Evolutionary conservation across 2,113 vertebrate genomes (phyloP), one percentile per base, ranked within the genome.

Genomic region (Antennarius striatus): DNA sequence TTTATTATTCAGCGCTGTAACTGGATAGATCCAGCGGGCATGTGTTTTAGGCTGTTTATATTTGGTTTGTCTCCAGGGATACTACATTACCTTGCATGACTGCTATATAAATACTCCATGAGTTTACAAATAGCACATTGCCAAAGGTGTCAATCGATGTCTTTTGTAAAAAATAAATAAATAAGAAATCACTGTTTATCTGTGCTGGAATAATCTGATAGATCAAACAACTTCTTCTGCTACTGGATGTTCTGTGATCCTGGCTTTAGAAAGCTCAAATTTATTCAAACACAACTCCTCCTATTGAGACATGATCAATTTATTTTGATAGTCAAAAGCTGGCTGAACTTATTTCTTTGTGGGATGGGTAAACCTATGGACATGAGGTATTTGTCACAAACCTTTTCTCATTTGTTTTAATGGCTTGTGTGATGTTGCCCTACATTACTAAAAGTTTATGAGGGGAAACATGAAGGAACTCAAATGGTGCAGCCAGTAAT

Each of bases 1-100:
- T 79, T 84, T 85, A 76, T 79, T 64, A 79, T 81, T 87, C 88
- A 80, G 81, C 79, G 75, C 68, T 72, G 89, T 83, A 90, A 90
- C 53, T 6, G 57, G 85, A 91, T 77, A 85, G 68, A 75, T 57
- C 55, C 80, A 69, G 71, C 72, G 80, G 73, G 56, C 71, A 3
- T 56, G 39, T 60, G 63, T 81, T 83, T 83, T 67, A 77, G 65
- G 70, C 51, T 80, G 83, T 89, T 87, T 89, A 91, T 83, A 88
- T 90, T 86, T 79, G 80, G 68, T 54, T 56, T 53, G 78, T 87
- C 77, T 75, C 73, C 63, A 48, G 71, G 85, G 83, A 77, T 71
- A 77, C 55, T 52, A 77, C 75, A 68, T 70, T 60, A 71, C 82
- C 82, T 47, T 42, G 77, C 75, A 78, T 53, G 49, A 58, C 68